Evolutionary conservation across 2,113 vertebrate species (phyloP).

Genomic region (Eidolon helvum): DNA sequence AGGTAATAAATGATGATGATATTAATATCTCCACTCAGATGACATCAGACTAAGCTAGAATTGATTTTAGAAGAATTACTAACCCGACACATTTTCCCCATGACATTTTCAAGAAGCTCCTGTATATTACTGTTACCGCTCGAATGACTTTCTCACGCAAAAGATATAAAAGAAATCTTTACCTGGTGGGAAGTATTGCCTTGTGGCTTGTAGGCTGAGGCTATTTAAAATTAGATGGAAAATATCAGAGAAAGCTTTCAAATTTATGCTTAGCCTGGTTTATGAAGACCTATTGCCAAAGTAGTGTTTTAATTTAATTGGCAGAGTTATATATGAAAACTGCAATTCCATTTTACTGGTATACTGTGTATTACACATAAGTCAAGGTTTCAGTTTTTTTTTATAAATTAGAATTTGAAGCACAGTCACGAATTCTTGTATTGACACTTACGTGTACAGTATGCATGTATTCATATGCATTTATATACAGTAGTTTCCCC

Average conservation of each 20-base stretch:
- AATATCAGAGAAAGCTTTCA: constrained; percentile 12
- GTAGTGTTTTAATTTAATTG: background rate
- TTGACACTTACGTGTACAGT: background rate
- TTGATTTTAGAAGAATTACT: background rate
- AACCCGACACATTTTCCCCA: background rate
- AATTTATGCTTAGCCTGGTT: background rate
- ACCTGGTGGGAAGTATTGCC: background rate
- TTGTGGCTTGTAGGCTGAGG: background rate
- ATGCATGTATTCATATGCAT: background rate
- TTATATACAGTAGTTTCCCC: background rate
- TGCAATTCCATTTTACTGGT: background rate
- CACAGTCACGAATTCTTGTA: background rate
- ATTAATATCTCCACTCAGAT: background rate
- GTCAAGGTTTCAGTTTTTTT: background rate
- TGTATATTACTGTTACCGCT: background rate
- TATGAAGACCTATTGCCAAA: background rate
- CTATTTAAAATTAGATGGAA: constrained; percentile 9
- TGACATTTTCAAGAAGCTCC: background rate
- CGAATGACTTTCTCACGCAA: background rate
- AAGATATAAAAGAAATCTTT: background rate
- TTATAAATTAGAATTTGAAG: constrained; percentile 1
- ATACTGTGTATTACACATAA: background rate
- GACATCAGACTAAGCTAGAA: background rate
- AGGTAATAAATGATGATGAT: background rate
- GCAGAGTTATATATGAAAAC: background rate